phyloP scores from a whole-genome alignment of 53 echinoderm and acorn worm genomes.

The Temnopleurus reevesii region DNA sequence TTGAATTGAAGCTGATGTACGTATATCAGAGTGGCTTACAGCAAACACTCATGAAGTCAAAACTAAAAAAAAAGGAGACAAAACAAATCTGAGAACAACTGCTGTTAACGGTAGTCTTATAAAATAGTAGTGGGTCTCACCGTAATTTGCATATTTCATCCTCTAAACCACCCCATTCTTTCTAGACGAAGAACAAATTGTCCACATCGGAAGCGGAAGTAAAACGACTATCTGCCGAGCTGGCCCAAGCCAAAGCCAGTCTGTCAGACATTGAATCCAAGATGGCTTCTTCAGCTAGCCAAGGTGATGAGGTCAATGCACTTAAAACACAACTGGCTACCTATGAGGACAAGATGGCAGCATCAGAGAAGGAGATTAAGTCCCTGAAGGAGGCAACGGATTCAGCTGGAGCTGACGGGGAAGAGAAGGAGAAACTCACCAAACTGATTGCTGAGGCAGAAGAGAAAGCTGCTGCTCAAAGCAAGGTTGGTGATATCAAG shows the following conservation, averaged over 20 bases:
- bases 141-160: too few relatives aligned
- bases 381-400: slow-evolving; percentile 32
- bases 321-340: slow-evolving; percentile 27
- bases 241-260: slow-evolving; percentile 61
- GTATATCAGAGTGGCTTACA: too few relatives aligned
- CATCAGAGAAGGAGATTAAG: not conserved
- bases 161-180: not conserved
- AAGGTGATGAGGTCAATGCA: slow-evolving; percentile 63
- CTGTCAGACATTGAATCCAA: slow-evolving; percentile 57
- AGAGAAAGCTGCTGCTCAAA: slow-evolving; percentile 22
- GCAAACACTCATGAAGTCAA: too few relatives aligned
- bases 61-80: too few relatives aligned
- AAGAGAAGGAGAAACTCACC: not conserved
- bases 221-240: slow-evolving; percentile 68
- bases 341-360: not conserved
- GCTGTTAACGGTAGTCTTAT: too few relatives aligned
- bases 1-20: too few relatives aligned
- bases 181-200: slow-evolving; percentile 67
- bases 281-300: slow-evolving; percentile 65
- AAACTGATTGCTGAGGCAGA: slow-evolving; percentile 19
- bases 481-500: slow-evolving; percentile 47
- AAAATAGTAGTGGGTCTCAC: too few relatives aligned
- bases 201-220: slow-evolving; percentile 60
- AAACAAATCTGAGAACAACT: too few relatives aligned
- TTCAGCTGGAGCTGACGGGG: not conserved